Evolutionary conservation across 1,140 invertebrate species (phyloP), one percentile per base, ranked within the genome.

Genomic region (Eurosta solidaginis): DNA sequence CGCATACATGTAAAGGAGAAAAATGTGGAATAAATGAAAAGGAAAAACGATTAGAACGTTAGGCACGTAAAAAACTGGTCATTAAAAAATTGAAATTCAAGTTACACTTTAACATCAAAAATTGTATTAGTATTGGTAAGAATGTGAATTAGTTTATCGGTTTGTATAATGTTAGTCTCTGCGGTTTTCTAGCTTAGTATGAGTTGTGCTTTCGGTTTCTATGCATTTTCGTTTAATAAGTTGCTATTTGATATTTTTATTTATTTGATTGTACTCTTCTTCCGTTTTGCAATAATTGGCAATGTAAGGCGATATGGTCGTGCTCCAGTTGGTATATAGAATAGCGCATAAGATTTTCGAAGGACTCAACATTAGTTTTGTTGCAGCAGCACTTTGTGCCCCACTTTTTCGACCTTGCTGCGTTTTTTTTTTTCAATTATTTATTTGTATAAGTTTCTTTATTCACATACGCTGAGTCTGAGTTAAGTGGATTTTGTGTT

Each of bases 31-130:
- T 27, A 44, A 63, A 45, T 63, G 20, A 22, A 45, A 50, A 78
- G 68, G 49, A 27, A 80, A 85, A 82, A 83, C 82, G 82, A 86
- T 86, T 85, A 86, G 85, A 83, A 86, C 86, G 82, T 86, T 85
- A 80, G 83, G 85, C 85, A 86, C 85, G 85, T 86, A 83, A 79
- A 79, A 85, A 86, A 86, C 83, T 85, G 85, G 85, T 86, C 85
- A 86, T 86, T 86, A 86, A 86, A 86, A 85, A n/a, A n/a, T n/a
- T 82, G 84, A 82, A 85, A 85, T 83, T 85, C 83, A 80, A 84
- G 83, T 83, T 84, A 81, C 82, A 83, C 84, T 85, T 20, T 68
- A 40, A 33, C 14, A 7, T 59, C 54, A 12, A 5, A 36, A 14
- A 25, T 12, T 59, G 12, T 17, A 80, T 83, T 85, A 81, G 84